Evolutionary conservation across 2,888 invertebrate genomes (phyloP), one percentile per base, ranked within the genome.

Genomic region (Calliphora vomitoria): DNA sequence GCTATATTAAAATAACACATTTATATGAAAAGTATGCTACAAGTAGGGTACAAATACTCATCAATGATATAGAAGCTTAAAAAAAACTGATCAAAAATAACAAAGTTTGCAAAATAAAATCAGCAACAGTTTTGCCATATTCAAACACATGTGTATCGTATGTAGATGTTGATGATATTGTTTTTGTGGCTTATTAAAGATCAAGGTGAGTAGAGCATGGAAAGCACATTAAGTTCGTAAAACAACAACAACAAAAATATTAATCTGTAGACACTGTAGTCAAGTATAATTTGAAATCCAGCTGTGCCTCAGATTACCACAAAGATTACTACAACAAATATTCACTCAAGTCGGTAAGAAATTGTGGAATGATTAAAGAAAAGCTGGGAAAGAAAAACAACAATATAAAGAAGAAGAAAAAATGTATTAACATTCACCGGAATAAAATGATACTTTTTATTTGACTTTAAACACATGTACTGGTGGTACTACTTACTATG

Each of bases 161-260:
- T 81, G 66, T 31, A 60, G 58, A 71, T 64, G n/a, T n/a, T n/a
- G 53, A 25, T 78, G 18, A 41, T 71, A 44, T 64, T 79, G n/a
- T 60, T 72, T 58, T 20, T 68, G 58, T 78, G 76, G 75, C 50
- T 81, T 83, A 72, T 81, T 72, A 84, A 81, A 87, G 87, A 87
- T 87, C 87, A 87, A 87, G 87, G 87, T 87, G 87, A 87, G 83
- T 84, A 60, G 81, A 84, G 78, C 80, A 84, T 58, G 47, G 47
- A 74, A 81, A 79, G 69, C 71, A 44, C 20, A 82, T 55, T 82
- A 4, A 78, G 50, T 66, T 35, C 38, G n/a, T n/a, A 62, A 71
- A 50, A 79, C 47, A 79, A 72, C 11, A 83, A 47, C 55, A 68
- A 53, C 38, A 47, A 38, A 55, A 68, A 47, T 60, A 60, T 82